These are phyloP conservation scores for Tympanoctomys barrerae DNA, from an alignment of 2,797 vertebrate species.

Conservation along the genomic window DNA sequence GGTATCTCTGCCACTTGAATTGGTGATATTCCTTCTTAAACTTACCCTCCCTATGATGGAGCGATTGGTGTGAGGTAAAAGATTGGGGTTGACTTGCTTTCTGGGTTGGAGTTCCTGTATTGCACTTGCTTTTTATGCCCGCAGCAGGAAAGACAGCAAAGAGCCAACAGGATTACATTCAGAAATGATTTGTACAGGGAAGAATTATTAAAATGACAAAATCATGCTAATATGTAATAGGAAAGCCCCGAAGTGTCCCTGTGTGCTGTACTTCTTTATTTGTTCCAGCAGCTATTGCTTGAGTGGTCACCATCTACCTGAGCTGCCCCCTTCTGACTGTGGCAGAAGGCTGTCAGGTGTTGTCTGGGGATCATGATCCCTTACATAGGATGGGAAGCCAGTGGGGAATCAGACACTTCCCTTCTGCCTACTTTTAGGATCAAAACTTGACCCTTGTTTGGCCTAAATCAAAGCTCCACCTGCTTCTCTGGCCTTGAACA, in stretches of 20 bases:
- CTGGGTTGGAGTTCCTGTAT: background rate
- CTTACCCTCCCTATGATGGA: background rate
- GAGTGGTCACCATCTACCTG: background rate
- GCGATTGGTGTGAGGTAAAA: background rate
- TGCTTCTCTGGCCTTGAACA: background rate
- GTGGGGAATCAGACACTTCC: background rate
- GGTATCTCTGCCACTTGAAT: background rate
- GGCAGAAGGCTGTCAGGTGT: background rate
- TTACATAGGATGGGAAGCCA: background rate
- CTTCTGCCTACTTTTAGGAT: background rate
- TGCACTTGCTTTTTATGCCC: slow-evolving; percentile 15
- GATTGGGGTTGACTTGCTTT: background rate
- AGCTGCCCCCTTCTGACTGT: background rate
- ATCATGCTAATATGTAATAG: background rate
- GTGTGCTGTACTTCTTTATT: background rate
- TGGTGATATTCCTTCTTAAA: background rate
- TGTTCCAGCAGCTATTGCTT: background rate
- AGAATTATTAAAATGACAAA: background rate
- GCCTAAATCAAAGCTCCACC: background rate
- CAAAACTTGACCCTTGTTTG: background rate
- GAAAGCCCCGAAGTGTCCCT: background rate
- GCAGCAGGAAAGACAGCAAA: background rate
- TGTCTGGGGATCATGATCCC: background rate
- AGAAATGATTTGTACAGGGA: background rate
- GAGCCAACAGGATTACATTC: background rate